These are phyloP conservation scores for Mastomys coucha DNA, from an alignment of 2,113 vertebrate species.

Conservation along the genomic window DNA sequence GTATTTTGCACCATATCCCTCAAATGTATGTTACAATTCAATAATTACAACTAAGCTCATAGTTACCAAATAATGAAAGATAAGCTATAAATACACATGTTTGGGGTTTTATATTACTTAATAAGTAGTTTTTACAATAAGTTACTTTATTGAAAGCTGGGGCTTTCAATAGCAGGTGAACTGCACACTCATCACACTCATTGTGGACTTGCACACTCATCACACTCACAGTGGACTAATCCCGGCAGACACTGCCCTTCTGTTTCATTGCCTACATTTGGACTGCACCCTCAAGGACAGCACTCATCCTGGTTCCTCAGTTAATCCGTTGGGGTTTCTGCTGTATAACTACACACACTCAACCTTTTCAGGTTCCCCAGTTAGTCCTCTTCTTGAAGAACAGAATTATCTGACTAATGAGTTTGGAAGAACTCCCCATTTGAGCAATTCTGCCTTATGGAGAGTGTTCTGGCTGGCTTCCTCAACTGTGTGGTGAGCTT, in stretches of 20 bases:
- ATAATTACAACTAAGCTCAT: not conserved
- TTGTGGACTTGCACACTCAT: no score
- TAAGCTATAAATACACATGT: not conserved
- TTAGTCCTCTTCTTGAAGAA: not conserved
- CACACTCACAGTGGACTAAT: no score
- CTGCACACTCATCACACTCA: no score
- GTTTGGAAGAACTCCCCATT: not conserved
- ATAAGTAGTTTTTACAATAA: not conserved
- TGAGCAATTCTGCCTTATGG: not conserved
- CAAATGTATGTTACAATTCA: not conserved
- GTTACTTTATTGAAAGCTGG: not conserved
- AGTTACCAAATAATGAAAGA: not conserved
- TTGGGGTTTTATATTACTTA: not conserved
- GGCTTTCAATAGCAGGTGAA: not conserved
- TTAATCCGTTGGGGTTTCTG: not conserved
- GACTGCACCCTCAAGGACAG: not conserved
- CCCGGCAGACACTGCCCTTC: not conserved
- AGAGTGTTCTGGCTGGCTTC: not conserved
- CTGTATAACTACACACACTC: not conserved
- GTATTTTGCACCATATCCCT: not conserved
- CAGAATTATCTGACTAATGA: not conserved
- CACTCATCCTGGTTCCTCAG: not conserved
- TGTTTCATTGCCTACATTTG: not conserved
- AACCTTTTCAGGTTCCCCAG: not conserved
- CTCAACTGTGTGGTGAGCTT: not conserved